Base-by-base conservation (phyloP, 2,888 invertebrate genomes). In the Caenorhabditis sp. region DNA sequence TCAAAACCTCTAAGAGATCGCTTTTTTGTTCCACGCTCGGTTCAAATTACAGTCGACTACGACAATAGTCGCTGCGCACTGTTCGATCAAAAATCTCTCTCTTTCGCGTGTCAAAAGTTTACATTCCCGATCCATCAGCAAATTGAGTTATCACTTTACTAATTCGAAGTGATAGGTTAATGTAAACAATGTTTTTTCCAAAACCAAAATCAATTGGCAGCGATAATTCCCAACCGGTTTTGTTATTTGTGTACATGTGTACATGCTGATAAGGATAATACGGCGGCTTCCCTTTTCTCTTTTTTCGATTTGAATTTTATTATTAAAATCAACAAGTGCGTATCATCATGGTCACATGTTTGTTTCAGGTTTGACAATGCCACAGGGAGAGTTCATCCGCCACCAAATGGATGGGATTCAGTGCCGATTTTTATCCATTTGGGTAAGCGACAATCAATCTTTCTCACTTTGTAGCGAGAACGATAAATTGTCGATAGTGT, bases 371-470 rank as follows among this genome's bases (percentile, higher is more conserved):
- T 86, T 65, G 87, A 87, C 74, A 79, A 83, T 65, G 80, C 65
- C 47, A 85, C 84, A 32, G 87, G 87, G 50, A 84, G 82, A 68
- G 85, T 87, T 5, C 69, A 71, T 62, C 80, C 85, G 51, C 87
- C 87, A 51, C 74, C 82, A 35, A 71, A 67, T 44, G 87, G 87
- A 67, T 87, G 87, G 87, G 79, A 83, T 9, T 84, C 84, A 9
- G 81, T 83, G 51, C 83, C 80, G 53, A 82, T 87, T 58, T 87
- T 80, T 50, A 80, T 87, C 50, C 85, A 87, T 37, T 68, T 87
- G 56, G 87, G 87, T 87, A 47, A 61, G 55, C 50, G 61, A 51
- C 47, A n/a, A 69, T 56, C 40, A 53, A 61, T 71, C 60, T 67
- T 61, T 58, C 61, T 58, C 47, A 24, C 11, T 15, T 50, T 68